Base-by-base conservation (phyloP, 2,888 invertebrate species). In the Temnothorax rugatulus region DNA sequence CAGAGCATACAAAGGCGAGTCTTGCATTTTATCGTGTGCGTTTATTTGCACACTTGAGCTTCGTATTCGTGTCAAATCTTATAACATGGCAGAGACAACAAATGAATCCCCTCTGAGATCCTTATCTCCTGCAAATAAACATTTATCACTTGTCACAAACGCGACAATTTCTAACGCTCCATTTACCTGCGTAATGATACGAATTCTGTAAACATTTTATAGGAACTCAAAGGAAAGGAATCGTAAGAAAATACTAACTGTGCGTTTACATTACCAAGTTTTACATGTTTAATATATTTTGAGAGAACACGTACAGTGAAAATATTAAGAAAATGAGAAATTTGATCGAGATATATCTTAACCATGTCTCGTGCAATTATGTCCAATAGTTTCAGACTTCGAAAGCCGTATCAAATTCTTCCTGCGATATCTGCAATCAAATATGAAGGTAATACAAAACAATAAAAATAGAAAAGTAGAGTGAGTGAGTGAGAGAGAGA, bases 371-470 rank as follows among this genome's bases (percentile, higher is more conserved):
- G 13, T 66, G 8, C 25, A 52, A n/a, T 61, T 21, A 21, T 15
- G 5, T 9, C 3, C 15, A 21, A 44, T 2, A 69, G 8, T 18
- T 79, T 79, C 59, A 69, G 9, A 84, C 66, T 73, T 93, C 94
- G 88, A 96, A 95, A 73, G 95, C 94, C 68, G 92, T 88, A 85
- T 96, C 95, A 91, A 95, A 95, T 84, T 95, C 95, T 91, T 95
- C 94, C 79, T 95, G 89, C 0, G 95, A 94, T 84, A 95, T 95
- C 95, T 95, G 92, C 85, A 95, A 94, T 41, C 85, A 87, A 82
- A 77, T 59, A 59, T 52, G 9, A 13, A 59, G 81, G n/a, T 15
- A 83, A 41, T 50, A 66, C n/a, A 63, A 82, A 77, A 50, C 44
- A 4, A 75, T 68, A 52, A 79, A 71, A 15, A 84, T 79, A 50